Evolutionary conservation across 2,797 vertebrate genomes (phyloP).

Genomic region (Streptopelia turtur): DNA sequence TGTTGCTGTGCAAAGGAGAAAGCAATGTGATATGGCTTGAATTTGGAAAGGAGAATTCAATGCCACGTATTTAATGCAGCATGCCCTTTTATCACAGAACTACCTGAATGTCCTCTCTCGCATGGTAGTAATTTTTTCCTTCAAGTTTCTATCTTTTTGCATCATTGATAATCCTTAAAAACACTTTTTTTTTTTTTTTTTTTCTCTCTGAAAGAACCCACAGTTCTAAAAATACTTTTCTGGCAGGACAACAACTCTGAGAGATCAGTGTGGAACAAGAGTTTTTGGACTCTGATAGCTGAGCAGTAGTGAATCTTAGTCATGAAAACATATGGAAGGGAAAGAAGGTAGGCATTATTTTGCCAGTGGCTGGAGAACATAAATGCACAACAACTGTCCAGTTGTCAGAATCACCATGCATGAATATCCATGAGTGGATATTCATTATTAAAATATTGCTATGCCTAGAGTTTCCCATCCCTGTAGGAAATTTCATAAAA

Average conservation of each 20-base stretch:
- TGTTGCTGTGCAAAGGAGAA: background rate
- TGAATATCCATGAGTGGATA: background rate
- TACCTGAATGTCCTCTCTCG: background rate
- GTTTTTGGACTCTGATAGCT: background rate
- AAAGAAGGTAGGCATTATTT: background rate
- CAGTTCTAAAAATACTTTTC: background rate
- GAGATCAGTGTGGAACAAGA: background rate
- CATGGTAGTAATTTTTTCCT: background rate
- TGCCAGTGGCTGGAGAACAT: background rate
- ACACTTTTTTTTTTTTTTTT: background rate
- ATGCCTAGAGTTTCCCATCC: background rate
- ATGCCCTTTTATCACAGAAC: background rate
- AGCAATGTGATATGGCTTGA: background rate
- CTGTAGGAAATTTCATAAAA: background rate
- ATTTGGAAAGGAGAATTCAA: background rate
- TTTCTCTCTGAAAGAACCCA: background rate
- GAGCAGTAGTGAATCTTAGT: background rate
- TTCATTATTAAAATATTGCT: background rate
- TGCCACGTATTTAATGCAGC: background rate
- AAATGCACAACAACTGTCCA: background rate
- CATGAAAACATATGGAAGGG: background rate
- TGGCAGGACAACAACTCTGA: background rate
- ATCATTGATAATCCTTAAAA: background rate
- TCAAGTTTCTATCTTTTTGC: background rate
- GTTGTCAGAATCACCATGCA: background rate